These are phyloP conservation scores for Alitta virens DNA, from an alignment of 2,888 invertebrate species.

Conservation along the genomic window DNA sequence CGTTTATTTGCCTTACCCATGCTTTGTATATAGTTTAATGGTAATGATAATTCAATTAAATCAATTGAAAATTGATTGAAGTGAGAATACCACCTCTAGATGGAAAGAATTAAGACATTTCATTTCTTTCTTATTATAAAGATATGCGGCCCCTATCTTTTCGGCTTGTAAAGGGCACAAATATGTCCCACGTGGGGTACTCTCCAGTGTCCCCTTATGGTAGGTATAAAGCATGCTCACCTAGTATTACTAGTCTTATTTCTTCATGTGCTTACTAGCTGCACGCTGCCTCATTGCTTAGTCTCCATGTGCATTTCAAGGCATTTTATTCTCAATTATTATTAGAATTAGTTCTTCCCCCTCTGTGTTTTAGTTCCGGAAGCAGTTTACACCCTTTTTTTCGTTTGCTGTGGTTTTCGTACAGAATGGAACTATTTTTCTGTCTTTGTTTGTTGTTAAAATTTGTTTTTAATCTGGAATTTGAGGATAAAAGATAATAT, in stretches of 20 bases:
- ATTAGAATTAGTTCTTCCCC: neutral
- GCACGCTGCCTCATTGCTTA: neutral
- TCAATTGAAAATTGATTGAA: too few relatives aligned
- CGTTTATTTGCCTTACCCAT: too few relatives aligned
- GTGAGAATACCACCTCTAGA: too few relatives aligned
- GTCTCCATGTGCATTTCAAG: neutral
- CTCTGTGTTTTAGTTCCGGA: neutral
- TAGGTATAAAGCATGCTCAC: conserved; percentile 21
- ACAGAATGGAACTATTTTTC: too few relatives aligned
- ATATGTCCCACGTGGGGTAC: conserved; percentile 31
- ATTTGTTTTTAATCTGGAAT: too few relatives aligned
- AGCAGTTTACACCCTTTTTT: too few relatives aligned
- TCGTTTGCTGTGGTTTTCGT: too few relatives aligned
- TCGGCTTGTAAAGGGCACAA: conserved; percentile 26
- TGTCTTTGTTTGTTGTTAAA: too few relatives aligned
- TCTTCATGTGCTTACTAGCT: neutral
- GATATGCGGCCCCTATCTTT: conserved; percentile 21
- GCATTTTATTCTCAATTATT: neutral
- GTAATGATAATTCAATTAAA: too few relatives aligned
- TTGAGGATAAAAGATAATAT: neutral
- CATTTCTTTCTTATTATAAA: conserved; percentile 17
- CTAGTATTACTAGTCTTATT: neutral
- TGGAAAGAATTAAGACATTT: neutral
- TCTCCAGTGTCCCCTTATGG: conserved; percentile 33
- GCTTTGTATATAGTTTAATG: too few relatives aligned